Evolutionary conservation across 2,797 vertebrate genomes (phyloP).

Genomic region (Pygocentrus nattereri): DNA sequence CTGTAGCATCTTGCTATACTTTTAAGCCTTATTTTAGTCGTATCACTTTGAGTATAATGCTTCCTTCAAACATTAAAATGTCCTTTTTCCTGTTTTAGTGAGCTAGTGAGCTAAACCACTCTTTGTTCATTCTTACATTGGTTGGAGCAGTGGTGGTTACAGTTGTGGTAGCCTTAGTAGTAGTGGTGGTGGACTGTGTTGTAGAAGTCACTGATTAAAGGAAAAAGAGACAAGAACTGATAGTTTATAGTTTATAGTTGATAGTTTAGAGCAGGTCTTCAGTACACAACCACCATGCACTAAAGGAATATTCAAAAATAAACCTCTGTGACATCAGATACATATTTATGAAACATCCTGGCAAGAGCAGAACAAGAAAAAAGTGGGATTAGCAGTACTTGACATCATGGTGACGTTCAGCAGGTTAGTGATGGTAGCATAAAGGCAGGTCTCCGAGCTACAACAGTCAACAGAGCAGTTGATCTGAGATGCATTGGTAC

Average conservation of each 20-base stretch:
- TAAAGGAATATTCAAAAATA: neutral
- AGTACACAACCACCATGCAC: neutral
- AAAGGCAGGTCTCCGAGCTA: constrained; percentile 74
- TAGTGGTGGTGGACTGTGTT: constrained; percentile 5
- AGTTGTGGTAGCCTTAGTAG: neutral
- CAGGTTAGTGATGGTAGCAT: constrained; percentile 64
- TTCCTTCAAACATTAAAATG: neutral
- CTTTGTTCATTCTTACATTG: constrained; percentile 70
- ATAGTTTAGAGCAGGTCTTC: neutral
- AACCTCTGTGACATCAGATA: neutral
- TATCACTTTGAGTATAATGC: neutral
- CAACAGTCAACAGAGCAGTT: constrained; percentile 79
- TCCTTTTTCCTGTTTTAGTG: neutral
- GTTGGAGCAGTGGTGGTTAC: constrained; percentile 38
- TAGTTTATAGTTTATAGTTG: too few species aligned
- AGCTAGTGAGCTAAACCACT: neutral
- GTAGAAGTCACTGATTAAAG: constrained; percentile 17
- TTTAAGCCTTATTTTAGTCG: neutral
- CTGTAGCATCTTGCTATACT: too few species aligned
- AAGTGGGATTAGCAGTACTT: constrained; percentile 62
- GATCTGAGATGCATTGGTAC: constrained; percentile 50
- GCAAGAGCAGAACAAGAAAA: neutral
- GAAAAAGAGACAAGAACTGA: constrained; percentile 5
- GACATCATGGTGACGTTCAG: constrained; percentile 45
- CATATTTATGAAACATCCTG: neutral